Base-by-base conservation (phyloP, 1,140 invertebrate genomes). In the Aricia agestis region DNA sequence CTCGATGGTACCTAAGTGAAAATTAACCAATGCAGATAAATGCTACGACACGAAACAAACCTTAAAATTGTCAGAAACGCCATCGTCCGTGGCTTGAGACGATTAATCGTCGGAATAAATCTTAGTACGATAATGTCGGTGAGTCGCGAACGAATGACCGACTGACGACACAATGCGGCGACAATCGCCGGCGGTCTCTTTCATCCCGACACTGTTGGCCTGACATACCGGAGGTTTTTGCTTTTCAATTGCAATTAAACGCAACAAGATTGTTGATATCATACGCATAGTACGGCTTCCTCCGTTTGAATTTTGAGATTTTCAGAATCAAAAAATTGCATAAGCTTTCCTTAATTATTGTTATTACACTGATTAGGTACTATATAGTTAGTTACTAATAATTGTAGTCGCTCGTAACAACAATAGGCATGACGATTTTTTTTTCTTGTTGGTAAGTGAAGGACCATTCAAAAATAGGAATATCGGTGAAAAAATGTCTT, bases 101-200 rank as follows among this genome's bases (percentile, higher is more conserved):
- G 80, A 74, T 86, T 89, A 90, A 90, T 90, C 87, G 84, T 84
- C 86, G 86, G 87, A 87, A 87, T 88, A 90, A 90, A 89, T 90
- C 87, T 89, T 81, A 81, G 75, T 85, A 87, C 84, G 85, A 87
- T 87, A 87, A 85, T 87, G 82, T 77, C 79, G 72, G 84, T 78
- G 83, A 88, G 45, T 52, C 45, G 45, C 45, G 45, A 52, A 52
- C 45, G 45, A 52, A 11, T 52, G 45, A 89, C 89, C 87, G 85
- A 89, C 82, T 85, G 86, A 86, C 82, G 86, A 83, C 84, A 88
- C 88, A 89, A 90, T 87, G 83, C 86, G 68, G 79, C 80, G 86
- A 90, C 87, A 88, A 89, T 87, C 86, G 84, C 70, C 75, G 82
- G 84, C 86, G 86, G 86, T 61, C 58, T 75, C 85, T 90, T 90